Evolutionary conservation across 1,140 invertebrate genomes (phyloP), one percentile per base, ranked within the genome.

Genomic region (Lysiphlebus fabarum): DNA sequence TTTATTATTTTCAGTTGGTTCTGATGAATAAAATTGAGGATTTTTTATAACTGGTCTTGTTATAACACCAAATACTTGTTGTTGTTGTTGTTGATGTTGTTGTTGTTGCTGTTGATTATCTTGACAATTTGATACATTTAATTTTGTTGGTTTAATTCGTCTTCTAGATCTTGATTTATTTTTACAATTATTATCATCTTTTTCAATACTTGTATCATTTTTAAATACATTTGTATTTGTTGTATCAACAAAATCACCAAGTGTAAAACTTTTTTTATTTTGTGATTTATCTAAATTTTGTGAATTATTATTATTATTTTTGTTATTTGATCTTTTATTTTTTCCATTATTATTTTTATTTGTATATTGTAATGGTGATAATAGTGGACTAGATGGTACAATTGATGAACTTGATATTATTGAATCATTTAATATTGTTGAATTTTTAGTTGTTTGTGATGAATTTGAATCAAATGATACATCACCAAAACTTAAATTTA

Each of bases 91-190:
- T 38, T 69, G 60, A 54, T 36, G 33, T 51, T 64, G 45, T 41
- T 60, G 56, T 38, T 69, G 60, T 54, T 36, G 33, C n/a, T n/a
- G n/a, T n/a, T n/a, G n/a, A n/a, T n/a, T n/a, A n/a, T n/a, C 70
- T 69, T 67, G 65, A 9, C 62, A 38, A 47, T 63, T 57, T 12
- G 55, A 61, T 33, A 42, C 43, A 42, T 70, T 57, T 42, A 76
- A 59, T 53, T 66, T 66, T 17, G 73, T 75, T 43, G 73, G 73
- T 33, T 75, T 75, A 10, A 75, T 73, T 55, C 72, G 66, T 47
- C 69, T 64, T 47, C 61, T 70, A 26, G 64, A 65, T 40, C 56
- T 61, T 26, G 17, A 26, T 26, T 26, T 26, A 26, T 26, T 26
- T 26, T 26, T 26, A 1, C 2, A 2, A 26, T 26, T 26, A 48